These are phyloP conservation scores for Phymatocera aterrima DNA, from an alignment of 2,888 invertebrate species.

Conservation along the genomic window DNA sequence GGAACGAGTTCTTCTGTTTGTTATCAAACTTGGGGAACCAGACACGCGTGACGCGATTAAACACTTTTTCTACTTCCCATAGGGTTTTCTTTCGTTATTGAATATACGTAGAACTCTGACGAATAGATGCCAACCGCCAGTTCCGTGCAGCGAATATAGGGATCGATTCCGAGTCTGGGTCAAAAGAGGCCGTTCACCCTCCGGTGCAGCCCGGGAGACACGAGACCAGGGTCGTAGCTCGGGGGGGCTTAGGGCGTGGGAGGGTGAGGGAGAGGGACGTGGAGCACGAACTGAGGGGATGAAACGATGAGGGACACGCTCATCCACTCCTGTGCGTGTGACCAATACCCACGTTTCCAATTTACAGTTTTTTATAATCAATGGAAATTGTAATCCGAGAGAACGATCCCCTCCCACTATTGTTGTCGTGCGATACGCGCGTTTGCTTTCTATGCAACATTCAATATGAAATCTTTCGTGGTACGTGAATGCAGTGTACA, in stretches of 20 bases:
- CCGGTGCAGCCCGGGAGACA: constrained; percentile 73
- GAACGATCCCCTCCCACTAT: not conserved
- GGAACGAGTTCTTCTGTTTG: not conserved
- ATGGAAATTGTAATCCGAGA: constrained; percentile 36
- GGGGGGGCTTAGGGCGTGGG: constrained; percentile 59
- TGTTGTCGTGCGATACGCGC: not conserved
- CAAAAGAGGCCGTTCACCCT: constrained; percentile 73
- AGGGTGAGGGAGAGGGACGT: constrained; percentile 51
- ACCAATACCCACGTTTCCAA: constrained; percentile 54
- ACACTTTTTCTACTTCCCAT: not conserved
- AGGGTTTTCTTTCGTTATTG: not conserved
- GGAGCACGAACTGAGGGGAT: constrained; percentile 6
- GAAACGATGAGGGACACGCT: constrained; percentile 48
- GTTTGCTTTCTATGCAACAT: not conserved
- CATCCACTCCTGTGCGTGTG: constrained; percentile 60
- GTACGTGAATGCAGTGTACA: not conserved
- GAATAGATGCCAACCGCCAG: constrained; percentile 46
- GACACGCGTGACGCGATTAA: constrained; percentile 20
- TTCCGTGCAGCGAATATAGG: constrained; percentile 65
- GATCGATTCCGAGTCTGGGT: constrained; percentile 75
- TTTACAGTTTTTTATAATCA: constrained; percentile 22
- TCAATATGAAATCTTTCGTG: not conserved
- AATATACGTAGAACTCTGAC: constrained; percentile 22
- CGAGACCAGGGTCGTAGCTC: constrained; percentile 71
- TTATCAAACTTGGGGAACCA: constrained; percentile 53